A percentile compares a stretch with the other conserved stretches of the same genome.
Conservation (phyloP, 2,797 vertebrate genomes). For the Atherinosoma microstoma region DNA sequence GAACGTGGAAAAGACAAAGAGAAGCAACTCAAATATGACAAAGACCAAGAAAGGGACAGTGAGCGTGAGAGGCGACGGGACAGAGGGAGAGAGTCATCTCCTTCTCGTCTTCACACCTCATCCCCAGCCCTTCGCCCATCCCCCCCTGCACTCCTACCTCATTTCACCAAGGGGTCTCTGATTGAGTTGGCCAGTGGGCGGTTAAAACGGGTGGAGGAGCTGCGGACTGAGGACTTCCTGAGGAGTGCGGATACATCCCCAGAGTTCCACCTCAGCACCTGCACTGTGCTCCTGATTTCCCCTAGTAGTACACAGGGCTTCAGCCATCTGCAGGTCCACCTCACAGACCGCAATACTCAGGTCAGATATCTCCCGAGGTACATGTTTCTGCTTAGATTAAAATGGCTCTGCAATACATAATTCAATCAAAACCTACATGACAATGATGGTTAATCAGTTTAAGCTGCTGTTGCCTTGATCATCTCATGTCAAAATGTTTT, state of each 20-base stretch:
- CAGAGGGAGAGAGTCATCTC: conserved; percentile 66
- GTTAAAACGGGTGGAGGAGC: conserved; percentile 85
- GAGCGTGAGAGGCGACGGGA: conserved; percentile 64
- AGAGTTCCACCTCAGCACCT: conserved; percentile 87
- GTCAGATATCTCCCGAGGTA: conserved; percentile 61
- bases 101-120: conserved; percentile 56
- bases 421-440: background rate
- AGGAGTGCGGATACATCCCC: conserved; percentile 83
- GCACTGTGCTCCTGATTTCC: conserved; percentile 82
- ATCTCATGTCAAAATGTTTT: conserved; percentile 4
- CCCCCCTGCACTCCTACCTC: conserved; percentile 85
- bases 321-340: conserved; percentile 86
- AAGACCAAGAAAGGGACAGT: conserved; percentile 71
- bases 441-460: background rate
- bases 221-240: conserved; percentile 85
- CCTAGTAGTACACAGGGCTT: conserved; percentile 79
- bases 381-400: background rate
- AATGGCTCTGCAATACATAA: background rate
- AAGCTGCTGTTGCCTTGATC: background rate
- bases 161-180: conserved; percentile 88
- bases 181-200: conserved; percentile 84
- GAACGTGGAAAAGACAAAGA: conserved; percentile 70
- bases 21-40: conserved; percentile 62
- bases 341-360: conserved; percentile 87
- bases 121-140: conserved; percentile 55